Percentiles rank a stretch among this genome's conserved stretches.
phyloP scores from a whole-genome alignment of 2,113 vertebrate species.

The Nipponia nippon region DNA sequence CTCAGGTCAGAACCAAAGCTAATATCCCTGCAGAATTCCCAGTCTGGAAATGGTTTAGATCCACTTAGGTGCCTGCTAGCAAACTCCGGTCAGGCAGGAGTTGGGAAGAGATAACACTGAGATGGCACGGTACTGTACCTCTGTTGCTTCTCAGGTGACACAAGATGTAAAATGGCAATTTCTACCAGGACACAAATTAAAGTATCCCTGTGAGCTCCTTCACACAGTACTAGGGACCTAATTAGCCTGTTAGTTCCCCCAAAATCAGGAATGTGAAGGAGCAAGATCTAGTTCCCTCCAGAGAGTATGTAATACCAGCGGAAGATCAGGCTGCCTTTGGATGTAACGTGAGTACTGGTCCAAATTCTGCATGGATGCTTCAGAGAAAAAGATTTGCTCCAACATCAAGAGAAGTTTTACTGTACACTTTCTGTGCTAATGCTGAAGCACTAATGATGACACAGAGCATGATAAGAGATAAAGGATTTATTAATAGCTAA shows the following conservation, averaged over 20 bases:
- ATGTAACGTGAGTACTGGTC: background rate
- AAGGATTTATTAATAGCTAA: background rate
- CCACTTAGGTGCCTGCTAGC: background rate
- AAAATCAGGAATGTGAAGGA: background rate
- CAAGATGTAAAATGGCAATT: background rate
- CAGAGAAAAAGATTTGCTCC: background rate
- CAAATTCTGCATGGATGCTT: background rate
- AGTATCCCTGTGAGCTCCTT: background rate
- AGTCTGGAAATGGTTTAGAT: background rate
- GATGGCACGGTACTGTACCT: too few relatives aligned
- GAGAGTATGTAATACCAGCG: background rate
- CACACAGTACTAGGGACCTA: background rate
- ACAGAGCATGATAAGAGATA: background rate
- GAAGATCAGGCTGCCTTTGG: background rate
- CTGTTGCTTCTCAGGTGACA: background rate
- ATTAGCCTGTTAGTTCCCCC: background rate
- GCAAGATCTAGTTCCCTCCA: background rate
- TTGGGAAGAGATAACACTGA: background rate
- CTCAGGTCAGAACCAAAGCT: background rate
- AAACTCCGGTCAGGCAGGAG: fast-evolving
- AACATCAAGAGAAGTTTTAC: background rate
- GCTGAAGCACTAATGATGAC: background rate
- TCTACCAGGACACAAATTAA: background rate
- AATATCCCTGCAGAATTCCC: background rate
- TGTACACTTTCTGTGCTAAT: background rate